Conservation (phyloP, 2,113 vertebrate genomes). For the Larimichthys crocea region DNA sequence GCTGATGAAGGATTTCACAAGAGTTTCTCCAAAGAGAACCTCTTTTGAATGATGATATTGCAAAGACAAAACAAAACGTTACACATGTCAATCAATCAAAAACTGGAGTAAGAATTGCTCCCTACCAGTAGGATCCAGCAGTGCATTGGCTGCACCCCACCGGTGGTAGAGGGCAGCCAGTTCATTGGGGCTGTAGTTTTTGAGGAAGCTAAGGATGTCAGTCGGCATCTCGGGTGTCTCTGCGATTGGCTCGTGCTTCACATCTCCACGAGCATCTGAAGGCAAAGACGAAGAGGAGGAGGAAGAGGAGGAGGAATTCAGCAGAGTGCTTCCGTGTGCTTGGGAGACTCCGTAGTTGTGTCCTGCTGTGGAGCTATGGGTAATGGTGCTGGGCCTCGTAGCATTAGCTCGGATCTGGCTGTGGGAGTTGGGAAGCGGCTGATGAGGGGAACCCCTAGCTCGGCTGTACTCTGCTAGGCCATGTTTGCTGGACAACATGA, state of each 20-base stretch:
- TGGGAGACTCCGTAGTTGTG: slow-evolving; percentile 76
- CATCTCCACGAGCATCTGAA: slow-evolving; percentile 62
- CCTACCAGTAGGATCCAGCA: slow-evolving; percentile 91
- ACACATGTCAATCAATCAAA: neutral
- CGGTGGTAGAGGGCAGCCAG: slow-evolving; percentile 91
- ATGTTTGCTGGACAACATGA: slow-evolving; percentile 86
- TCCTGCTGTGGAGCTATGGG: slow-evolving; percentile 68
- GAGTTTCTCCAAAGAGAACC: neutral
- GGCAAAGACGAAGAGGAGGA: slow-evolving; percentile 57
- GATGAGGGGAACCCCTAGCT: slow-evolving; percentile 78
- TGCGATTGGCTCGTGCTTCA: slow-evolving; percentile 82
- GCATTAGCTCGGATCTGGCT: slow-evolving; percentile 58
- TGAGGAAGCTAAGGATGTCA: slow-evolving; percentile 90
- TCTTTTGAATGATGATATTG: neutral
- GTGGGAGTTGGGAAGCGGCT: slow-evolving; percentile 74
- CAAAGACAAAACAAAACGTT: neutral
- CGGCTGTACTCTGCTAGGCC: slow-evolving; percentile 82
- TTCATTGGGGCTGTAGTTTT: slow-evolving; percentile 93
- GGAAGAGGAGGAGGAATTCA: slow-evolving; percentile 70
- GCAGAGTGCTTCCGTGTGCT: slow-evolving; percentile 33
- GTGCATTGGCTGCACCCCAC: slow-evolving; percentile 87
- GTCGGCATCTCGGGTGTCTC: slow-evolving; percentile 85
- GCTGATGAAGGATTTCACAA: slow-evolving; percentile 9
- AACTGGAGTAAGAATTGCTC: neutral
- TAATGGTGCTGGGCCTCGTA: slow-evolving; percentile 67